A percentile compares a stretch with the other conserved stretches of the same genome.
Conservation (phyloP, 2,113 vertebrate species). For the Megaceryle maxima region DNA sequence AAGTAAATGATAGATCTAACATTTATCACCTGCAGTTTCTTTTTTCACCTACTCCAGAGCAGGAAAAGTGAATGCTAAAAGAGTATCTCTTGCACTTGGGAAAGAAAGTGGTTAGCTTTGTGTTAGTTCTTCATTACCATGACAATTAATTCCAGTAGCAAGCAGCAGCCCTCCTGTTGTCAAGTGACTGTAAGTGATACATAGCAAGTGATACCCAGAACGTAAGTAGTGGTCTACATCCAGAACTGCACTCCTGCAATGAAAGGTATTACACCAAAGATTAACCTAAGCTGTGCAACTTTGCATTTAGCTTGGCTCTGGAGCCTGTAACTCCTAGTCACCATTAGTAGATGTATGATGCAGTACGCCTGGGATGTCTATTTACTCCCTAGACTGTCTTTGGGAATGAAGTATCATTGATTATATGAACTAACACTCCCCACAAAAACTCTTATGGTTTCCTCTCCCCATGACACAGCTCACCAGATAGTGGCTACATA, state of each 20-base stretch:
- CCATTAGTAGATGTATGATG: neutral
- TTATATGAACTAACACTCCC: neutral
- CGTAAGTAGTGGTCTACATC: neutral
- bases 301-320: neutral
- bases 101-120: neutral
- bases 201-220: neutral
- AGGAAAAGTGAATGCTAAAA: neutral
- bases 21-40: neutral
- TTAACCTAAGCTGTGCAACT: neutral
- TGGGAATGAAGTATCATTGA: fast-evolving
- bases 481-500: neutral
- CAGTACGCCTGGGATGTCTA: neutral
- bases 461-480: neutral
- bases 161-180: neutral
- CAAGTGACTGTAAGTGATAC: neutral
- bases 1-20: neutral
- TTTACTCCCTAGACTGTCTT: neutral
- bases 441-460: neutral
- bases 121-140: neutral
- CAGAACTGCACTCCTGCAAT: neutral
- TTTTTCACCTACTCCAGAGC: neutral
- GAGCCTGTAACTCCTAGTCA: neutral
- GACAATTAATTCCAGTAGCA: neutral
- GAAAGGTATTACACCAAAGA: neutral
- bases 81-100: neutral